These are phyloP conservation scores for Oncopeltus fasciatus DNA, from an alignment of 1,140 invertebrate genomes.

Conservation along the genomic window DNA sequence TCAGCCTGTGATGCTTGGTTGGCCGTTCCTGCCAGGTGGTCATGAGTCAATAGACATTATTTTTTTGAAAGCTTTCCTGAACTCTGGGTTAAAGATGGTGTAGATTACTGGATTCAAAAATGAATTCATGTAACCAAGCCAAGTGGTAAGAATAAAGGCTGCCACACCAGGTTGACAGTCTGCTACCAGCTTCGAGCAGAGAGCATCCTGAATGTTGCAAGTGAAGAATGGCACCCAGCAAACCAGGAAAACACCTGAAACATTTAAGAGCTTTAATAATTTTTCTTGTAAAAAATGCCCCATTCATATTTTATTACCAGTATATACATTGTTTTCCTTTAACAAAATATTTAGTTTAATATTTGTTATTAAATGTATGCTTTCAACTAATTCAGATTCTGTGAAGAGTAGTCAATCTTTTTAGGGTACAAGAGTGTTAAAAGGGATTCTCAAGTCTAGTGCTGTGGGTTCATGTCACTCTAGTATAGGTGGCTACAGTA, in stretches of 20 bases:
- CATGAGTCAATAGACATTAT: constrained; percentile 44
- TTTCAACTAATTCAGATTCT: too few species aligned
- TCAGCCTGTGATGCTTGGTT: not conserved
- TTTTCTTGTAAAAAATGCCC: too few species aligned
- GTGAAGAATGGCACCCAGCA: constrained; percentile 99
- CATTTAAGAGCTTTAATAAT: constrained; percentile 1
- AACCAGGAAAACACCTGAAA: constrained; percentile 80
- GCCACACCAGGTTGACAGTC: constrained; percentile 74
- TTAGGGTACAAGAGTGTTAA: too few species aligned
- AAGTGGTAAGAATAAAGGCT: constrained; percentile 87
- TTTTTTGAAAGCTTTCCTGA: constrained; percentile 96
- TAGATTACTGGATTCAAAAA: constrained; percentile 98
- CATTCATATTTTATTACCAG: not conserved
- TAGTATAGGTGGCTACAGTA: too few species aligned
- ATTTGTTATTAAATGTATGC: too few species aligned
- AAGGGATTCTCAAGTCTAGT: too few species aligned
- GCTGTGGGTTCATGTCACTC: too few species aligned
- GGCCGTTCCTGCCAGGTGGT: constrained; percentile 17
- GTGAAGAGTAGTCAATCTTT: too few species aligned
- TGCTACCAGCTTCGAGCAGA: constrained; percentile 69
- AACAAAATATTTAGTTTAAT: constrained; percentile 7
- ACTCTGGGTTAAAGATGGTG: constrained; percentile 98
- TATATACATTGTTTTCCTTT: not conserved
- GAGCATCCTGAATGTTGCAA: constrained; percentile 91
- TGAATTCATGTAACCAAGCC: constrained; percentile 98